Evolutionary conservation across 2,888 invertebrate species (phyloP).

Genomic region (Pseudococcus longispinus): DNA sequence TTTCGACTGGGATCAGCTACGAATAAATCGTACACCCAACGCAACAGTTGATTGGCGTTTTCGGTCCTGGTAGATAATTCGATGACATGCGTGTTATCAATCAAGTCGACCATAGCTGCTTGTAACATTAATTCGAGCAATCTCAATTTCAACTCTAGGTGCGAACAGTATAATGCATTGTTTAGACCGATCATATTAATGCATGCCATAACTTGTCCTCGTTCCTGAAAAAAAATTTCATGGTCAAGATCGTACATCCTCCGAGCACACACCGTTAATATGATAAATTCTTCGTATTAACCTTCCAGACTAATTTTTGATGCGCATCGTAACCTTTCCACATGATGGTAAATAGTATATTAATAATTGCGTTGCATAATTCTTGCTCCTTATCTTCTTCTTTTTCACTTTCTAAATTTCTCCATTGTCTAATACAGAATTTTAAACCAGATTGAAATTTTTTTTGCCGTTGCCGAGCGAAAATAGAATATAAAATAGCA

Average conservation of each 20-base stretch:
- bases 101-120: constrained; percentile 68
- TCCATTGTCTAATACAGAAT: constrained; percentile 60
- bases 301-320: constrained; percentile 68
- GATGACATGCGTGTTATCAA: constrained; percentile 64
- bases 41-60: constrained; percentile 68
- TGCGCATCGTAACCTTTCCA: constrained; percentile 70
- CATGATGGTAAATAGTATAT: constrained; percentile 68
- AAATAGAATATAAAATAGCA: constrained; percentile 32
- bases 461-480: not conserved
- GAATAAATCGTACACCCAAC: constrained; percentile 69
- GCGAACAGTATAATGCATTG: constrained; percentile 68
- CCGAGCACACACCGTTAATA: not conserved
- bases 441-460: not conserved
- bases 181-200: constrained; percentile 68
- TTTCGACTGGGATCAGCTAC: constrained; percentile 67
- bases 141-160: constrained; percentile 67
- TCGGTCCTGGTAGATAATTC: constrained; percentile 63
- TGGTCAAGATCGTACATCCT: not conserved
- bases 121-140: constrained; percentile 70
- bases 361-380: constrained; percentile 68
- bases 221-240: constrained; percentile 62
- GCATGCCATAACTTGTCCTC: constrained; percentile 70
- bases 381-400: constrained; percentile 67
- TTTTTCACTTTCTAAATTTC: constrained; percentile 61
- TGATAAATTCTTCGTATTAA: constrained; percentile 59